A percentile compares a stretch with the other conserved stretches of the same genome.
These are phyloP conservation scores for Tachysurus vachellii DNA, from an alignment of 2,113 vertebrate species.

Conservation along the genomic window DNA sequence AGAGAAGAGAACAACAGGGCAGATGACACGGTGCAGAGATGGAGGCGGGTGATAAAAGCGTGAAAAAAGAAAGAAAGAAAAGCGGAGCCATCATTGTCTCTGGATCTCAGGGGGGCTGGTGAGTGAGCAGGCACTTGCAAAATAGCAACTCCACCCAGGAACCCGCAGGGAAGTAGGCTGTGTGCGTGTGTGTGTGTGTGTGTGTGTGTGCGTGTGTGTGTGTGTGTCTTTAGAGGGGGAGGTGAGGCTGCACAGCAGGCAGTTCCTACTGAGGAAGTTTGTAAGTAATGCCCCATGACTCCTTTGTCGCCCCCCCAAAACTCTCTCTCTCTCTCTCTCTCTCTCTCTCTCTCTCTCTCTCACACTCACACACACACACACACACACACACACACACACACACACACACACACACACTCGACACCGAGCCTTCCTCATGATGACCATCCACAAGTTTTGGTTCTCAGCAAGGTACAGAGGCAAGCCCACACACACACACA, in stretches of 20 bases:
- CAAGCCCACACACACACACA: not conserved
- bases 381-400: not conserved
- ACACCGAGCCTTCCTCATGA: not conserved
- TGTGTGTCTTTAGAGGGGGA: not conserved
- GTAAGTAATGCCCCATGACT: not conserved
- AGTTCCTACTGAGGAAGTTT: slow-evolving; percentile 16
- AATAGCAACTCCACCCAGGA: slow-evolving; percentile 49
- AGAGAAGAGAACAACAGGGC: slow-evolving; percentile 49
- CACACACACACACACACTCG: not conserved
- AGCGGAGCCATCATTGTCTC: slow-evolving; percentile 67
- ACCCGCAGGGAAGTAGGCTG: slow-evolving; percentile 24
- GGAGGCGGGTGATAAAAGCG: slow-evolving; percentile 62
- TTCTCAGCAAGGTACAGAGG: not conserved
- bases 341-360: no score
- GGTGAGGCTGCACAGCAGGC: not conserved
- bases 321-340: not conserved
- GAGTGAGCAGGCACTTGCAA: slow-evolving; percentile 16
- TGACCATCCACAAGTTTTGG: not conserved
- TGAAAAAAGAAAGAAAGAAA: not conserved
- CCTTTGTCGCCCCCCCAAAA: not conserved
- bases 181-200: not conserved
- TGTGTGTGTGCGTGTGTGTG: slow-evolving; percentile 17
- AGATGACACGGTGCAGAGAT: slow-evolving; percentile 61
- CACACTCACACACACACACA: not conserved
- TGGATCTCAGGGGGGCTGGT: slow-evolving; percentile 47